phyloP scores from a whole-genome alignment of 2,113 vertebrate species.

The Antechinus stuartii region DNA sequence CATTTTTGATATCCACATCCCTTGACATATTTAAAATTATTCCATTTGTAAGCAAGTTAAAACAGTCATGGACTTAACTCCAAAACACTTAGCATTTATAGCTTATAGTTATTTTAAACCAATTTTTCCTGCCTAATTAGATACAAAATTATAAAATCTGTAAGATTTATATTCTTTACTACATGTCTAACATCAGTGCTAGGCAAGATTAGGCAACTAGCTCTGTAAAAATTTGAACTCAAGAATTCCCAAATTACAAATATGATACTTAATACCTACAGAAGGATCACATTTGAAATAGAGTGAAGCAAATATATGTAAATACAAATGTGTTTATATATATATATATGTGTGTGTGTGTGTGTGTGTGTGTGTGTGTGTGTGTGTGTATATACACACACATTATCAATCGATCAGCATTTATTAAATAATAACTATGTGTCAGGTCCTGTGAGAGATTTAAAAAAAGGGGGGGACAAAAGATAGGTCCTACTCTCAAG shows the following conservation, averaged over 20 bases:
- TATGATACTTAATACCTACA: not conserved
- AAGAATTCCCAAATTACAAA: constrained; percentile 1
- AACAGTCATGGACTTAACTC: not conserved
- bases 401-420: not conserved
- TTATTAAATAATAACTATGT: not conserved
- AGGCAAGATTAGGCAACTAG: constrained; percentile 22
- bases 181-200: not conserved
- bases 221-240: constrained; percentile 1
- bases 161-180: constrained; percentile 23
- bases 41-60: constrained; percentile 3
- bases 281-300: not conserved
- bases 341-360: no score
- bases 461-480: not conserved
- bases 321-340: not conserved
- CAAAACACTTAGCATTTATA: constrained; percentile 15
- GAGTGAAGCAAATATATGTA: not conserved
- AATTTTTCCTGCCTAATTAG: not conserved
- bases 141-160: constrained; percentile 25
- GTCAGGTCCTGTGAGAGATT: not conserved
- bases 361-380: no score
- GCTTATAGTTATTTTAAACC: not conserved
- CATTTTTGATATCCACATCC: not conserved
- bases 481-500: not conserved
- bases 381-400: no score
- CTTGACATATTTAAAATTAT: not conserved